A percentile compares a stretch with the other conserved stretches of the same genome.
These are phyloP conservation scores for Saccostrea glomerata DNA, from an alignment of 1,140 invertebrate species.

Conservation along the genomic window DNA sequence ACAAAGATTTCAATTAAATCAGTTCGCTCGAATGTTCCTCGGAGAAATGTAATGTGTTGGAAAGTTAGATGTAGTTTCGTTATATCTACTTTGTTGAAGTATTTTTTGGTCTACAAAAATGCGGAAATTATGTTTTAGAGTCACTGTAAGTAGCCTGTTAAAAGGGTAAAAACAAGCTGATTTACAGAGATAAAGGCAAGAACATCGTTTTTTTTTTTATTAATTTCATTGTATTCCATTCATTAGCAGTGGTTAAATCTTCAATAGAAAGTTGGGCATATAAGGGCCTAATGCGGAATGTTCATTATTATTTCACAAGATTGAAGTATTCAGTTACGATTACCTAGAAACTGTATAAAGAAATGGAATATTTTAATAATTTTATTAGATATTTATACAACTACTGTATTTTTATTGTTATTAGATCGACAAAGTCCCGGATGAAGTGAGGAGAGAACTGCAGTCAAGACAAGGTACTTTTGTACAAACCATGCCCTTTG, in stretches of 20 bases:
- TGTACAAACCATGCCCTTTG: background rate
- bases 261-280: no score
- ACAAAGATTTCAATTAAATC: background rate
- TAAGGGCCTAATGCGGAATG: no score
- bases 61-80: background rate
- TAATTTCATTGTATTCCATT: no score
- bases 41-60: background rate
- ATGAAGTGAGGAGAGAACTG: conserved; percentile 9
- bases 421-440: background rate
- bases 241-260: no score
- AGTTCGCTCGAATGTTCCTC: background rate
- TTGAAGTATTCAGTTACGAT: no score
- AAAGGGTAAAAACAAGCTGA: background rate
- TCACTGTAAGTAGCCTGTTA: background rate
- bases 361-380: no score
- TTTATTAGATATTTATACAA: background rate
- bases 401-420: background rate
- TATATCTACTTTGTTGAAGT: background rate
- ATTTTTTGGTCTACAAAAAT: conserved; percentile 10
- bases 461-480: conserved; percentile 21
- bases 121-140: conserved; percentile 11
- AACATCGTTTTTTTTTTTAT: no score
- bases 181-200: background rate
- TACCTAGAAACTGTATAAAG: no score
- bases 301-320: no score